Percentiles rank a stretch among this genome's conserved stretches.
Conservation (phyloP, 2,113 vertebrate genomes). For the Trogon surrucura region DNA sequence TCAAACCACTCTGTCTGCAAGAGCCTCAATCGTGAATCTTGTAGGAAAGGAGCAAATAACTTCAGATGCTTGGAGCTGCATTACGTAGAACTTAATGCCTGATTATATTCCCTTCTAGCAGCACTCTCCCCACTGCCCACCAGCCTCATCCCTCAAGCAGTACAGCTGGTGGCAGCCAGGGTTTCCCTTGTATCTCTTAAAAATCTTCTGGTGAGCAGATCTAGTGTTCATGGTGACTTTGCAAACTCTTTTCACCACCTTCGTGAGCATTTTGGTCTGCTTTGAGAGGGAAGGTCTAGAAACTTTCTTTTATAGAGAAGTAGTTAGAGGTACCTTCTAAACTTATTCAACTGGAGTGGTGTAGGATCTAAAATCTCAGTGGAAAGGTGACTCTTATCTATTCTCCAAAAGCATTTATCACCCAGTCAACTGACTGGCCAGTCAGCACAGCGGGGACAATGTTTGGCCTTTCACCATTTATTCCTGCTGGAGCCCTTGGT, state of each 20-base stretch:
- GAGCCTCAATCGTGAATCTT: background rate
- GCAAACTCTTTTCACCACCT: background rate
- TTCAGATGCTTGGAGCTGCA: background rate
- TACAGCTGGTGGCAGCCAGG: background rate
- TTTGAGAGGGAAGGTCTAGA: background rate
- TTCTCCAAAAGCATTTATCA: background rate
- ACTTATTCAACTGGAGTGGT: background rate
- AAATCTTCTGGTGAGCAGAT: background rate
- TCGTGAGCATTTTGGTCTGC: background rate
- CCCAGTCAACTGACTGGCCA: background rate
- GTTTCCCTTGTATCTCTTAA: background rate
- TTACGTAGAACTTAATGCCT: background rate
- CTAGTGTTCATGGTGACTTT: background rate
- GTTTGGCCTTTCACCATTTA: background rate
- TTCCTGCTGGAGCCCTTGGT: background rate
- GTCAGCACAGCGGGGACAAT: background rate
- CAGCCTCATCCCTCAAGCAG: background rate
- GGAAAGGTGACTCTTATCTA: background rate
- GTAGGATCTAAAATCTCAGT: background rate
- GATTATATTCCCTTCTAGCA: background rate
- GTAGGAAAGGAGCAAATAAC: background rate
- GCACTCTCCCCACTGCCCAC: background rate
- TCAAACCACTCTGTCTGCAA: background rate
- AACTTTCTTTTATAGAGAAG: background rate
- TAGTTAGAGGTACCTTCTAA: background rate